Base-by-base conservation (phyloP, 2,113 vertebrate species). In the Boulengerochromis microlepis region DNA sequence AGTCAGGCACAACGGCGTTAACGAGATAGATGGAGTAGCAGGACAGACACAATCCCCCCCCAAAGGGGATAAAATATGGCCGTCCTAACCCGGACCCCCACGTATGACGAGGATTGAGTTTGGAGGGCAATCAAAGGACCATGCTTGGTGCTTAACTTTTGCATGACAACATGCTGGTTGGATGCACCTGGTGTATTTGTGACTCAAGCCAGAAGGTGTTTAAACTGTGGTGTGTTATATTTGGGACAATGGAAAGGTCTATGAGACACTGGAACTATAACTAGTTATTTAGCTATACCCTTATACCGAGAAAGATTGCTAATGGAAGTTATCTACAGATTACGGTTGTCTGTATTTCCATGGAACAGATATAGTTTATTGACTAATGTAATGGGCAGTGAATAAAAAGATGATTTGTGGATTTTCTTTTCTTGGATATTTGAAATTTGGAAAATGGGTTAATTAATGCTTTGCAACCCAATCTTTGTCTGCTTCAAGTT, bases 11-110 rank as follows among this genome's bases (percentile, higher is more conserved):
- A 93, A 90, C 81, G 3, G 80, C 40, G 81, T 95, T 93, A 92
- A 91, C 4, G 29, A 94, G 94, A 96, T 94, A 59, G 92, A 95
- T 92, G 82, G 80, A 81, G 82, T 42, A 52, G 74, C 82, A 84
- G 69, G 82, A 71, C 61, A 38, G 50, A 76, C 40, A 74, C 85
- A 88, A 82, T 89, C 76, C 24, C 89, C 85, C 42, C 88, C 86
- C 26, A 35, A 45, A 81, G 61, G 81, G 57, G 71, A 86, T 91
- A 50, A 95, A 92, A 93, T 93, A 90, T 87, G 50, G 57, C 40
- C 1, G 2, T 19, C 50, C 24, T 42, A 24, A 31, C 45, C 18
- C 7, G 3, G 45, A 31, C 74, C 45, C 45, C 18, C 26, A 78
- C 4, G 7, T 33, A 52, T 8, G 45, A 78, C 33, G 38, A 86